These are phyloP conservation scores for Morus bassanus DNA, from an alignment of 2,797 vertebrate genomes.

Conservation along the genomic window DNA sequence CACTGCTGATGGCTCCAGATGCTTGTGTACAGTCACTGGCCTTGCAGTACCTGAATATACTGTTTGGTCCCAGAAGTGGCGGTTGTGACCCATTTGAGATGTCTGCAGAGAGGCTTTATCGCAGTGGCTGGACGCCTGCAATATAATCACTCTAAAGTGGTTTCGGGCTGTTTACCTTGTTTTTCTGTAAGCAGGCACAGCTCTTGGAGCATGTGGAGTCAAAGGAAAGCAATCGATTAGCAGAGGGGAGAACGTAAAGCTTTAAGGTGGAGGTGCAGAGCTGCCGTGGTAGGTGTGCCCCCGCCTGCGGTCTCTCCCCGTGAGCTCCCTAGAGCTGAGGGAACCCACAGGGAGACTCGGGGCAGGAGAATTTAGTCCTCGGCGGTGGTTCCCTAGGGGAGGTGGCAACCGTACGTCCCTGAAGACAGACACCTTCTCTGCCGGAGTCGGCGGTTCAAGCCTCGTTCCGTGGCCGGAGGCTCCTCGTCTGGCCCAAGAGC, in stretches of 20 bases:
- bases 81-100: neutral
- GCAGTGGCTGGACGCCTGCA: neutral
- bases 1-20: neutral
- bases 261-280: neutral
- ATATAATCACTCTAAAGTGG: neutral
- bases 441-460: neutral
- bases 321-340: too few species aligned
- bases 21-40: neutral
- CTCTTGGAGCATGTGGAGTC: neutral
- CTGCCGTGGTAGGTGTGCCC: rapidly evolving
- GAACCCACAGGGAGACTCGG: neutral
- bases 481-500: neutral
- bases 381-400: neutral
- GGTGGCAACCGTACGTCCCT: neutral
- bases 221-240: neutral
- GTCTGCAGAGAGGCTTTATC: neutral
- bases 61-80: neutral
- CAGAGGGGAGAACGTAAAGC: neutral
- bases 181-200: neutral
- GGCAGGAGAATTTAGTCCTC: neutral
- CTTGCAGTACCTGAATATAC: neutral
- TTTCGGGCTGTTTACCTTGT: neutral
- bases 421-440: neutral
- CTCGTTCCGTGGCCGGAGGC: neutral
- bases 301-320: neutral